These are phyloP conservation scores for Bryconaethiops microstoma DNA, from an alignment of 2,797 vertebrate species.

Conservation along the genomic window DNA sequence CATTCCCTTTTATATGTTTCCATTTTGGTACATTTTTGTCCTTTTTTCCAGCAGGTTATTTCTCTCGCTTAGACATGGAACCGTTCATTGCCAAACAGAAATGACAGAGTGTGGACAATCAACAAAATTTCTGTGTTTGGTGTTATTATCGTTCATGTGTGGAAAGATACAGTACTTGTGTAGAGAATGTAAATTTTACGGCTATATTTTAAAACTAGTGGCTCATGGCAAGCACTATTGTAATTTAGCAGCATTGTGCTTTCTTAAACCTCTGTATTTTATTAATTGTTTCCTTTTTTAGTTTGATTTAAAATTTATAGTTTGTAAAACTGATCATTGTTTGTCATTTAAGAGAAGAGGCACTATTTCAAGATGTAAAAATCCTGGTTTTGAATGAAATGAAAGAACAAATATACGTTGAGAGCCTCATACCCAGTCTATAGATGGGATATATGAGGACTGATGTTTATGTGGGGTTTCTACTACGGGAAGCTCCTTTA, in stretches of 20 bases:
- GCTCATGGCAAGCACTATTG: slow-evolving; percentile 98
- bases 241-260: slow-evolving; percentile 96
- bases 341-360: slow-evolving; percentile 77
- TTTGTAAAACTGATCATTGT: slow-evolving; percentile 73
- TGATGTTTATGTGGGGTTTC: slow-evolving; percentile 64
- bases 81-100: slow-evolving; percentile 87
- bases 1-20: slow-evolving; percentile 98
- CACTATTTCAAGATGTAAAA: slow-evolving; percentile 76
- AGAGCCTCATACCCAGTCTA: slow-evolving; percentile 57
- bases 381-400: slow-evolving; percentile 71
- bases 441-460: slow-evolving; percentile 56
- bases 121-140: slow-evolving; percentile 97
- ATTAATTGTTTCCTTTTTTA: slow-evolving; percentile 83
- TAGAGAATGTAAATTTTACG: slow-evolving; percentile 99
- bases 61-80: slow-evolving; percentile 81
- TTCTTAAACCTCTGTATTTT: slow-evolving; percentile 81
- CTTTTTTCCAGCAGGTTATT: slow-evolving; percentile 80
- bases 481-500: slow-evolving; percentile 71
- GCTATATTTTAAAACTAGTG: slow-evolving; percentile 99
- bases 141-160: slow-evolving; percentile 99
- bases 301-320: slow-evolving; percentile 63
- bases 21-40: slow-evolving; percentile 84
- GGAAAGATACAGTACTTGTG: slow-evolving; percentile 99
- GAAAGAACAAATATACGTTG: slow-evolving; percentile 52
- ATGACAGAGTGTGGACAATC: slow-evolving; percentile 99